A percentile compares a stretch with the other conserved stretches of the same genome.
phyloP scores from a whole-genome alignment of 2,888 invertebrate genomes.

The Biston stratarius region DNA sequence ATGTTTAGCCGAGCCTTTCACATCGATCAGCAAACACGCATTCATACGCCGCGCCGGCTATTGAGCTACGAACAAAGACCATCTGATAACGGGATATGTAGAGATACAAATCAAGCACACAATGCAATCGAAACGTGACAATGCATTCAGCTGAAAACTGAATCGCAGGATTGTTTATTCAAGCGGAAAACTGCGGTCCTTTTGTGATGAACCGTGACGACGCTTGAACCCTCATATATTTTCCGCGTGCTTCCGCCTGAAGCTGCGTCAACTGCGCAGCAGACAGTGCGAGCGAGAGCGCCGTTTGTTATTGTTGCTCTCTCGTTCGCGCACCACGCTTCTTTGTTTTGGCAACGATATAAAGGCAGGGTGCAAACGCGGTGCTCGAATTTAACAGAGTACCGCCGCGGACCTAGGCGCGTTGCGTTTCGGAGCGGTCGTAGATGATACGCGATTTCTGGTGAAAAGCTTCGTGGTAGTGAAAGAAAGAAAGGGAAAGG shows the following conservation, averaged over 20 bases:
- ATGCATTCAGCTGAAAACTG: slow-evolving; percentile 53
- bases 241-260: slow-evolving; percentile 73
- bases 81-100: slow-evolving; percentile 58
- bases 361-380: slow-evolving; percentile 75
- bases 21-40: slow-evolving; percentile 59
- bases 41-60: slow-evolving; percentile 55
- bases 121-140: slow-evolving; percentile 64
- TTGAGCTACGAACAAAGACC: slow-evolving; percentile 60
- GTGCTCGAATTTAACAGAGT: slow-evolving; percentile 81
- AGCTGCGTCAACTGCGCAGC: slow-evolving; percentile 81
- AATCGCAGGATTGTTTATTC: slow-evolving; percentile 57
- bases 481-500: slow-evolving; percentile 43
- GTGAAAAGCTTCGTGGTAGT: slow-evolving; percentile 62
- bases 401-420: slow-evolving; percentile 80
- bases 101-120: slow-evolving; percentile 47
- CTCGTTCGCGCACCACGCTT: slow-evolving; percentile 78
- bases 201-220: slow-evolving; percentile 62
- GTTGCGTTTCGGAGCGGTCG: slow-evolving; percentile 81
- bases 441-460: slow-evolving; percentile 64
- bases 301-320: slow-evolving; percentile 79
- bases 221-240: slow-evolving; percentile 57
- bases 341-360: slow-evolving; percentile 85
- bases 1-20: slow-evolving; percentile 71
- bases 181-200: slow-evolving; percentile 55
- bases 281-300: slow-evolving; percentile 72